phyloP scores from a whole-genome alignment of 1,140 invertebrate species.

The Brachionus manjavacas region DNA sequence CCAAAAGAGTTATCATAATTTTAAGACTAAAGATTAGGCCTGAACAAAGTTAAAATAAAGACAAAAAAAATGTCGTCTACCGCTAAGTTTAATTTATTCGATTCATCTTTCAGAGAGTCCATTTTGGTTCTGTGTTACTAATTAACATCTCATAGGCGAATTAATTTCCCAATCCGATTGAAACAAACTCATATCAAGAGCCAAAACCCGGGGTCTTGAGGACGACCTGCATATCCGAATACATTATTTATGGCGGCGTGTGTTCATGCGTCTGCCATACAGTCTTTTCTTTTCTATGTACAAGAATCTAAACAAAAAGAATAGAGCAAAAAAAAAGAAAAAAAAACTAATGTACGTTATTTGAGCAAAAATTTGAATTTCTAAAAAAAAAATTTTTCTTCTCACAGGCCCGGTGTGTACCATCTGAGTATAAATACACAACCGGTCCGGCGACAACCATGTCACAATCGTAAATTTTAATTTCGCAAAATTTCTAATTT shows the following conservation, averaged over 20 bases:
- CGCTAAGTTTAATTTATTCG: background rate
- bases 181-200: background rate
- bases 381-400: background rate
- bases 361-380: background rate
- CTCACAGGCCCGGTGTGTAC: background rate
- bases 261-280: constrained; percentile 11
- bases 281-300: constrained; percentile 3
- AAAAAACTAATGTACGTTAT: background rate
- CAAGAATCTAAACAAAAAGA: background rate
- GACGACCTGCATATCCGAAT: background rate
- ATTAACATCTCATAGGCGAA: background rate
- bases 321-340: background rate
- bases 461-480: background rate
- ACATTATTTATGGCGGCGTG: constrained; percentile 26
- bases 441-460: background rate
- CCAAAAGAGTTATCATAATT: too few species aligned
- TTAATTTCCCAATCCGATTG: background rate
- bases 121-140: constrained; percentile 19
- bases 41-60: background rate
- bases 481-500: background rate
- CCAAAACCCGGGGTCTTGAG: background rate
- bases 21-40: background rate
- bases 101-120: background rate
- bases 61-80: background rate
- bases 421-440: background rate